A percentile compares a stretch with the other conserved stretches of the same genome.
Evolutionary conservation across 2,797 vertebrate genomes (phyloP).

Genomic region (Periophthalmus magnuspinnatus): DNA sequence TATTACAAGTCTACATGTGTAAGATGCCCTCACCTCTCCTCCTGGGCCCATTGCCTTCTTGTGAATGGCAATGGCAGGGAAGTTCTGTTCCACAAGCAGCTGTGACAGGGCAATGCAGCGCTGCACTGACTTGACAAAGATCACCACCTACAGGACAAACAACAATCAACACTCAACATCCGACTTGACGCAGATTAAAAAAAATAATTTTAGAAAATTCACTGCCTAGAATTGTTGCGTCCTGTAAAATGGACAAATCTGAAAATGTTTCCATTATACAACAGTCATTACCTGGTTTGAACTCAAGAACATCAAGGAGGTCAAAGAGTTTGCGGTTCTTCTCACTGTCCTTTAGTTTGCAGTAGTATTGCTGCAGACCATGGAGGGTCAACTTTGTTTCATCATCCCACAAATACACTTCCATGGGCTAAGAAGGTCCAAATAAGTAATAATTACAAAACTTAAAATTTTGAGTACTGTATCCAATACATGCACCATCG

Average conservation of each 20-base stretch:
- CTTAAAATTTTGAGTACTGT: not conserved
- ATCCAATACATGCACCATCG: not conserved
- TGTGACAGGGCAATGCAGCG: slow-evolving; percentile 87
- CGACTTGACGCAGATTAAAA: not conserved
- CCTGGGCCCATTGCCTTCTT: slow-evolving; percentile 86
- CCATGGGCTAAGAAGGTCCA: slow-evolving; percentile 82
- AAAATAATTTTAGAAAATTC: not conserved
- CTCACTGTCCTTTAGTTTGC: slow-evolving; percentile 91
- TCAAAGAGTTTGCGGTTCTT: slow-evolving; percentile 93
- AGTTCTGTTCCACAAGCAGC: slow-evolving; percentile 88
- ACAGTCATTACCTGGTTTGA: slow-evolving; percentile 83
- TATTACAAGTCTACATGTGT: too few relatives aligned
- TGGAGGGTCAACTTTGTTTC: slow-evolving; percentile 92
- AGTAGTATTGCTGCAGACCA: slow-evolving; percentile 90
- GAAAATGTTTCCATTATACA: not conserved
- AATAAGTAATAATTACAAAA: not conserved
- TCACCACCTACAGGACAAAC: slow-evolving; percentile 77
- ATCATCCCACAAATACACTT: slow-evolving; percentile 92
- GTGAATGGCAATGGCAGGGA: slow-evolving; percentile 88
- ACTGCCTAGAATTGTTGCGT: not conserved
- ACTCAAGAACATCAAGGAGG: slow-evolving; percentile 88
- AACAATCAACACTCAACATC: not conserved
- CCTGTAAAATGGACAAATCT: too few relatives aligned
- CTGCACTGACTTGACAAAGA: slow-evolving; percentile 88
- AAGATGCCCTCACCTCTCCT: slow-evolving; percentile 79